A percentile compares a stretch with the other conserved stretches of the same genome.
Evolutionary conservation across 64 coral and sea anemone genomes (phyloP).

Genomic region (Porites lutea): DNA sequence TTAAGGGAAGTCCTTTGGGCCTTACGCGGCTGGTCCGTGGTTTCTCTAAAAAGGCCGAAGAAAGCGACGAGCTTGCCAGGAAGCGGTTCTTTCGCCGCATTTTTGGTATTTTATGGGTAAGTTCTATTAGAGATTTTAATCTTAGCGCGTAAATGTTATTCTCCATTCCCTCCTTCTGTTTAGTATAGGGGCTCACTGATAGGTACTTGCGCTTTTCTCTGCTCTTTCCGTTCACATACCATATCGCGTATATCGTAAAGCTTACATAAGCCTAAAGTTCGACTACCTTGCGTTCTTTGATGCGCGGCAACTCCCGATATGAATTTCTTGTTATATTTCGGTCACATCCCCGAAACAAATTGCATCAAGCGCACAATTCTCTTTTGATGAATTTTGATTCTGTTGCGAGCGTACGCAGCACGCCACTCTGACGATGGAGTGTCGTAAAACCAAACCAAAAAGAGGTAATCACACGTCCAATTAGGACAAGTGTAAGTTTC

Average conservation of each 20-base stretch:
- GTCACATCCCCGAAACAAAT: constrained; percentile 10
- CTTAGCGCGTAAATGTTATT: not conserved
- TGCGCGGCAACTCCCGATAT: not conserved
- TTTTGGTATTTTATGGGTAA: no score
- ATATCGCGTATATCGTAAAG: no score
- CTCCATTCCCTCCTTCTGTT: constrained; percentile 1
- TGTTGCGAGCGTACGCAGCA: no score
- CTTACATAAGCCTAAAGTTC: constrained; percentile 8
- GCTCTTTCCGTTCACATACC: no score
- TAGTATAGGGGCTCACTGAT: not conserved
- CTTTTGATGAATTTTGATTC: not conserved
- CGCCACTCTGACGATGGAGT: no score
- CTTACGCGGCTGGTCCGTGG: no score
- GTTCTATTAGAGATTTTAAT: not conserved
- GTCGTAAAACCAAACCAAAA: not conserved
- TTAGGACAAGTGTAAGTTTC: not conserved
- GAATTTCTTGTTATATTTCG: not conserved
- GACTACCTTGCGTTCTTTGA: constrained; percentile 2
- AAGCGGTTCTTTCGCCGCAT: no score
- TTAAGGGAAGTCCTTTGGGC: not conserved
- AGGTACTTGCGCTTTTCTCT: not conserved
- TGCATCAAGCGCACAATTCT: constrained; percentile 1
- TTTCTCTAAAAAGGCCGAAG: no score
- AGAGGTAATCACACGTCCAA: not conserved
- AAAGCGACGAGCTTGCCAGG: no score